These are phyloP conservation scores for Gallinago stenura DNA, from an alignment of 2,797 vertebrate species.

Conservation along the genomic window DNA sequence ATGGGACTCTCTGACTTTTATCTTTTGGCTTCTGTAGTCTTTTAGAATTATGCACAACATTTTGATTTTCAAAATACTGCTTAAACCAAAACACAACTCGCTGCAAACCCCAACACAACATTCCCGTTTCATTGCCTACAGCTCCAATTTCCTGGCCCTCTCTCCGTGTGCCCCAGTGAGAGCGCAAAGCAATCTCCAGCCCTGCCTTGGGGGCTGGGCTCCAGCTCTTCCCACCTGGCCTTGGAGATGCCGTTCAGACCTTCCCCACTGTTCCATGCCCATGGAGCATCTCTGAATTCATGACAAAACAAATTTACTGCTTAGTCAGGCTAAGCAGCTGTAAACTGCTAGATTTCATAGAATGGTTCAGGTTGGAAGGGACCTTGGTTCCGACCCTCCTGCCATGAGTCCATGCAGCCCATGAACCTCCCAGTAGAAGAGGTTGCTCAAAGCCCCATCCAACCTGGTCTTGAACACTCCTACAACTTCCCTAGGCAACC, in stretches of 20 bases:
- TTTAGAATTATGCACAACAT: neutral
- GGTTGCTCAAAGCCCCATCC: too few species aligned
- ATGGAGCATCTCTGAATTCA: neutral
- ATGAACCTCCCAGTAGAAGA: too few species aligned
- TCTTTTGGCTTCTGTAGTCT: slow-evolving; percentile 18
- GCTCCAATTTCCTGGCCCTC: neutral
- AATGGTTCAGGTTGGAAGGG: too few species aligned
- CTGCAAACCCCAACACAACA: neutral
- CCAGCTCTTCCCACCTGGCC: neutral
- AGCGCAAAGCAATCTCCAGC: neutral
- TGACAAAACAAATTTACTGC: neutral
- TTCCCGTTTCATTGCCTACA: neutral
- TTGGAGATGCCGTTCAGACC: neutral
- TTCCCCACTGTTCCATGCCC: neutral
- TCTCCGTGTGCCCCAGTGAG: fast-evolving
- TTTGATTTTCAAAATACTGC: slow-evolving; percentile 1
- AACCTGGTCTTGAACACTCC: too few species aligned
- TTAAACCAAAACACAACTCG: neutral
- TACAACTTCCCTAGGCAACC: neutral
- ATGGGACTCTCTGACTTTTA: neutral
- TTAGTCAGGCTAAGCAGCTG: neutral
- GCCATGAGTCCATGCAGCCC: too few species aligned
- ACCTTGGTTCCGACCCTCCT: too few species aligned
- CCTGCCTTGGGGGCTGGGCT: neutral
- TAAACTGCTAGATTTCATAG: neutral